phyloP scores from a whole-genome alignment of 2,888 invertebrate species.

The Molanna angustata region DNA sequence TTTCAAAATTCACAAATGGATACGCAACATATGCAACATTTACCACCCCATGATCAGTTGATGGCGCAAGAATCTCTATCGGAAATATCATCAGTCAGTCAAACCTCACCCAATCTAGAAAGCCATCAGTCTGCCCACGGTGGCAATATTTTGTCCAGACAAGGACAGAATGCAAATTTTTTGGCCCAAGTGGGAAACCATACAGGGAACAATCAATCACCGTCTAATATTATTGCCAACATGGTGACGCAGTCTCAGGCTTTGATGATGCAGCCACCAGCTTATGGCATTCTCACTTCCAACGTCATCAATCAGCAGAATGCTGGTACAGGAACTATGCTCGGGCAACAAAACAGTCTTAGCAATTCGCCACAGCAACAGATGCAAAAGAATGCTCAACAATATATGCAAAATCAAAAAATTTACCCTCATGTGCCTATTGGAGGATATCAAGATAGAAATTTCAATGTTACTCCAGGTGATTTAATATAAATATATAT shows the following conservation, averaged over 20 bases:
- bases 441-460: constrained; percentile 24
- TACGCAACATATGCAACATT: constrained; percentile 43
- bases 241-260: constrained; percentile 19
- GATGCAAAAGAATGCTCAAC: constrained; percentile 29
- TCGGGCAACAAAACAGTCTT: constrained; percentile 14
- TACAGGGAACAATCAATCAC: constrained; percentile 7
- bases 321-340: background rate
- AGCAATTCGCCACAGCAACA: constrained; percentile 28
- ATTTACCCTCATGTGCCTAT: constrained; percentile 25
- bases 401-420: constrained; percentile 28
- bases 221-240: constrained; percentile 4
- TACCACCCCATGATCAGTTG: constrained; percentile 38
- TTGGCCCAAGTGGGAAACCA: constrained; percentile 7
- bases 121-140: constrained; percentile 12
- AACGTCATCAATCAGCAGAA: constrained; percentile 19
- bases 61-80: constrained; percentile 23
- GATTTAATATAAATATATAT: no score
- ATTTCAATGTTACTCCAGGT: constrained; percentile 10
- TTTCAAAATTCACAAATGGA: constrained; percentile 40
- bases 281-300: constrained; percentile 17
- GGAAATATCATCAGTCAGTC: constrained; percentile 16
- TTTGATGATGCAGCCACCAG: constrained; percentile 25
- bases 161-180: constrained; percentile 17
- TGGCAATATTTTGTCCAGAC: constrained; percentile 15
- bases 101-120: constrained; percentile 6